Base-by-base conservation (phyloP, 2,797 vertebrate genomes). In the Poeciliopsis infans region DNA sequence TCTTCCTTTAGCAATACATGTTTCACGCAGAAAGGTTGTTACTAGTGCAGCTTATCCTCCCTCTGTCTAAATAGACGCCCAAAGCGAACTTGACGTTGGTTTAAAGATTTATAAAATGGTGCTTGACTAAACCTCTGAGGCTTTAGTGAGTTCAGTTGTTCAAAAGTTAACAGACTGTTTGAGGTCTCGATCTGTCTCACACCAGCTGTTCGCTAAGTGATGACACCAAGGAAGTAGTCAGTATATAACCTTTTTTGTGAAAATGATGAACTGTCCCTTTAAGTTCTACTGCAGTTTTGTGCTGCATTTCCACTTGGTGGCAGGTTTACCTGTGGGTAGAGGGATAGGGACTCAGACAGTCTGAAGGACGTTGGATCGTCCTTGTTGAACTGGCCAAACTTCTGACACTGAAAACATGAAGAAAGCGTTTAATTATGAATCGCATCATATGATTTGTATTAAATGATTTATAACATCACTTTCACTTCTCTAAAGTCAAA, bases 331-430 rank as follows among this genome's bases (percentile, higher is more conserved):
- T 99, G 98, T 85, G 98, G 98, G 91, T 99, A 99, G 1, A 99
- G 96, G 28, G 98, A 99, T 90, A 99, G 97, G 10, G 97, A 97
- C 90, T 99, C 98, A 0, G 98, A 98, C 79, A 99, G 92, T 82
- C 94, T 97, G 92, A 99, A 99, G 55, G 98, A 99, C 33, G 94
- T 95, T 0, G 98, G 97, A 88, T 99, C 98, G 16, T 99, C 98
- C 94, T 99, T 99, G 88, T 96, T 98, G 94, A 98, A 99, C 74
- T 99, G 98, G 81, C 98, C 98, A 83, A 99, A 99, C 87, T 99
- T 99, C 95, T 99, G 98, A 95, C 98, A 99, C 98, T 99, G 92
- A 90, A 92, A 77, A 78, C 18, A 11, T 79, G 25, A 70, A 70
- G 41, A 43, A 45, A 70, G 13, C 15, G 43, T 46, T 46, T 53